phyloP scores from a whole-genome alignment of 1,140 invertebrate species.

The Zaprionus taronus region DNA sequence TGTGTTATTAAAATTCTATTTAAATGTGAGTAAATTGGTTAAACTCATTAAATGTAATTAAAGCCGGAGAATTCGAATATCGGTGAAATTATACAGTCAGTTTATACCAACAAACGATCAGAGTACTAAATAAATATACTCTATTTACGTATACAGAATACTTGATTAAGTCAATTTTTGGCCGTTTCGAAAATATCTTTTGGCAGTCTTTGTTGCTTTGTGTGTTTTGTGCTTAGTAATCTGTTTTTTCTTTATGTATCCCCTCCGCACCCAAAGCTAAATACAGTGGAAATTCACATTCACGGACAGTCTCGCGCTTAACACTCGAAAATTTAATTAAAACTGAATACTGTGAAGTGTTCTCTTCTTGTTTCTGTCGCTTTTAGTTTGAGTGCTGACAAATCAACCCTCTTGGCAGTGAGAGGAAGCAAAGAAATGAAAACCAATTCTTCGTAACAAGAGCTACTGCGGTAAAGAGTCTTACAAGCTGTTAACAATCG shows the following conservation, averaged over 20 bases:
- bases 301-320: background rate
- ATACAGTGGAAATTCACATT: conserved; percentile 9
- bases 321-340: background rate
- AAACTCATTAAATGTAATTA: conserved; percentile 28
- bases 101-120: background rate
- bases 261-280: too few relatives aligned
- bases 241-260: conserved; percentile 17
- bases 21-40: conserved; percentile 39
- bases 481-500: background rate
- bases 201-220: conserved; percentile 9
- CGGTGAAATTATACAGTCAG: background rate
- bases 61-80: conserved; percentile 2
- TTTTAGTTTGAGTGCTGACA: background rate
- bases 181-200: conserved; percentile 21
- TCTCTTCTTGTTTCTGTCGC: background rate
- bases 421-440: conserved; percentile 12
- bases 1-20: conserved; percentile 54
- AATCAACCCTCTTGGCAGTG: conserved; percentile 4
- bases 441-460: background rate
- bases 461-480: background rate
- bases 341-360: conserved; percentile 3
- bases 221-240: conserved; percentile 27
- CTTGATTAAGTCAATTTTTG: conserved; percentile 18
- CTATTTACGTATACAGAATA: conserved; percentile 14
- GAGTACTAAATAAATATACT: background rate